A percentile compares a stretch with the other conserved stretches of the same genome.
Conservation (phyloP, 2,888 invertebrate species). For the Calephelis perditalis region DNA sequence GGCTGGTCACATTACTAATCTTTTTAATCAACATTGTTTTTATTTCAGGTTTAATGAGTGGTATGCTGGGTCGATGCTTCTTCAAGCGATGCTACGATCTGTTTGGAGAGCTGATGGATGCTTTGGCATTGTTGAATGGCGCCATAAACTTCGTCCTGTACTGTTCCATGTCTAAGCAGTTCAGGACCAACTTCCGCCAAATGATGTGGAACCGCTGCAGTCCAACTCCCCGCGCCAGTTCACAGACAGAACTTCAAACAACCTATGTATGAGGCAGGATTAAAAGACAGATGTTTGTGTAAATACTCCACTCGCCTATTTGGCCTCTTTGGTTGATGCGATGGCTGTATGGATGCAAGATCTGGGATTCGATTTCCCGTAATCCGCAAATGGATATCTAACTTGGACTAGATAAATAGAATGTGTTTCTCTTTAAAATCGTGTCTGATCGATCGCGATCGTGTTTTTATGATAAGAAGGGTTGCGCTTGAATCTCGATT, state of each 20-base stretch:
- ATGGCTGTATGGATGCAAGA: too few relatives aligned
- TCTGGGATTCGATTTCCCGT: neutral
- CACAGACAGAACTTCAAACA: conserved; percentile 80
- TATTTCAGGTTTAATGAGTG: conserved; percentile 78
- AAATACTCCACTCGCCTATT: neutral
- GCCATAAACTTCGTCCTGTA: conserved; percentile 96
- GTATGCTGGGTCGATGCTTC: conserved; percentile 83
- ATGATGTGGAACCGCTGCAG: conserved; percentile 82
- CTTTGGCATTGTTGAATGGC: conserved; percentile 92
- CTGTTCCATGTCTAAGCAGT: conserved; percentile 96
- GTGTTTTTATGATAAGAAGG: too few relatives aligned
- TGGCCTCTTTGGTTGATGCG: too few relatives aligned
- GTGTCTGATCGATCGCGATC: too few relatives aligned
- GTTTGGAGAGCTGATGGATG: conserved; percentile 93
- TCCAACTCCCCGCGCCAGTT: conserved; percentile 59
- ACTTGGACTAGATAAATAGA: too few relatives aligned
- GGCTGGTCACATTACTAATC: too few relatives aligned
- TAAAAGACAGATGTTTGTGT: conserved; percentile 4
- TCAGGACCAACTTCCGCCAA: conserved; percentile 87
- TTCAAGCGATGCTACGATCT: conserved; percentile 88
- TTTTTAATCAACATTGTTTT: neutral
- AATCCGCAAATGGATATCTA: too few relatives aligned
- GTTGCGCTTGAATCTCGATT: too few relatives aligned
- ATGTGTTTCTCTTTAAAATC: too few relatives aligned
- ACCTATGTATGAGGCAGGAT: conserved; percentile 75